Base-by-base conservation (phyloP, 2,797 vertebrate species). In the Bradypodion pumilum region DNA sequence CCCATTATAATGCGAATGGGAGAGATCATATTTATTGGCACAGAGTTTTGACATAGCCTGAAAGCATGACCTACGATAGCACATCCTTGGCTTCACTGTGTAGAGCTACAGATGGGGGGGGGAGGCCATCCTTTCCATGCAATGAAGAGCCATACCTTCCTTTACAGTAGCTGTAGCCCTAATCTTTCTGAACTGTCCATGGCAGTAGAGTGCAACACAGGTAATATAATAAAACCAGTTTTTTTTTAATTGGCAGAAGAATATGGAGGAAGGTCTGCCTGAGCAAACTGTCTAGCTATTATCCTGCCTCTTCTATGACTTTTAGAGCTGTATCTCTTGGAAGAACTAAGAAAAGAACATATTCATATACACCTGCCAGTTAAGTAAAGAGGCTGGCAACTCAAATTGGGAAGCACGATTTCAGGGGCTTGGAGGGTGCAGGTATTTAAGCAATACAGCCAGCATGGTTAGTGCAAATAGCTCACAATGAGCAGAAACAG, bases 401-500 rank as follows among this genome's bases (percentile, higher is more conserved):
- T n/a, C n/a, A 32, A 77, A 40, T 56, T 25, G 62, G 65, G 32
- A 56, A 16, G 32, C 32, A n/a, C 40, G 27, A 52, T 10, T 66
- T 42, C 42, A 42, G 40, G 65, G 27, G 44, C 12, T 15, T 40
- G 8, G 21, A 37, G 15, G 23, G 25, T 42, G 62, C 32, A 69
- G 27, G n/a, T 68, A 27, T 63, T 77, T 8, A 84, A 56, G 19
- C 69, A 25, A 29, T 21, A 44, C 40, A 74, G 32, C 70, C 29
- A 32, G 15, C 15, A 37, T 56, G 9, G 35, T 25, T 79, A 42
- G 25, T n/a, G 70, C 74, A 81, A 77, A 52, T 16, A 42, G 63
- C 42, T 81, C 84, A 76, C 13, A 32, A 44, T n/a, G 49, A 70
- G 40, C 23, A 49, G 79, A 69, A 85, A 80, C 69, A 42, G n/a